Base-by-base conservation (phyloP, 2,797 vertebrate species). In the Mus minutoides region DNA sequence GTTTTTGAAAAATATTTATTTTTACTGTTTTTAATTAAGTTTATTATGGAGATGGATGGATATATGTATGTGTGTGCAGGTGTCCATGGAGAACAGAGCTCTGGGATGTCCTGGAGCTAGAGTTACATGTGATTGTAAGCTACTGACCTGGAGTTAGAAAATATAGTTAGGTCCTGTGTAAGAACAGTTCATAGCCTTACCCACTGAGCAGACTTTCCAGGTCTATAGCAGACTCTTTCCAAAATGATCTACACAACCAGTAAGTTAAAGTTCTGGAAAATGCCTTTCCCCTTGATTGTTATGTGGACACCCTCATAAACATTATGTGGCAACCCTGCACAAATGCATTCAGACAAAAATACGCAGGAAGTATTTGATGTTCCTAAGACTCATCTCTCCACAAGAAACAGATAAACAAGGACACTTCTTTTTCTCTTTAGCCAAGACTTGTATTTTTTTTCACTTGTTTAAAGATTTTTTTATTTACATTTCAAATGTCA, bases 201-300 rank as follows among this genome's bases (percentile, higher is more conserved):
- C n/a, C 24, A 6, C 49, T 3, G 16, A 95, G 17, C 21, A 67
- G 49, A 69, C 46, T 37, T 6, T 40, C 29, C 11, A n/a, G 31
- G 12, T 64, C 46, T 8, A 3, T 12, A 69, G 67, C 22, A 56
- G 67, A 43, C n/a, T 13, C 52, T 34, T 52, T 56, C 76, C 2
- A 10, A 93, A 75, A 88, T 12, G 26, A 8, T 49, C 26, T 79
- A 46, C 34, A 46, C 79, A 96, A 87, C 49, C 34, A 97, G 95
- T 96, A 80, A 64, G 90, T 43, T 80, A 85, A 88, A 62, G 77
- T 78, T 76, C 88, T 37, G 56, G 40, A 92, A n/a, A 92, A 71
- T 13, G 4, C 0, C 19, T 52, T 31, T 14, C 0, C 69, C 9
- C 12, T 91, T 62, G 17, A 19, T 0, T 92, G 64, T 37, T 88